Conservation (phyloP, 1,140 invertebrate genomes). For the Zaprionus lachaisei region DNA sequence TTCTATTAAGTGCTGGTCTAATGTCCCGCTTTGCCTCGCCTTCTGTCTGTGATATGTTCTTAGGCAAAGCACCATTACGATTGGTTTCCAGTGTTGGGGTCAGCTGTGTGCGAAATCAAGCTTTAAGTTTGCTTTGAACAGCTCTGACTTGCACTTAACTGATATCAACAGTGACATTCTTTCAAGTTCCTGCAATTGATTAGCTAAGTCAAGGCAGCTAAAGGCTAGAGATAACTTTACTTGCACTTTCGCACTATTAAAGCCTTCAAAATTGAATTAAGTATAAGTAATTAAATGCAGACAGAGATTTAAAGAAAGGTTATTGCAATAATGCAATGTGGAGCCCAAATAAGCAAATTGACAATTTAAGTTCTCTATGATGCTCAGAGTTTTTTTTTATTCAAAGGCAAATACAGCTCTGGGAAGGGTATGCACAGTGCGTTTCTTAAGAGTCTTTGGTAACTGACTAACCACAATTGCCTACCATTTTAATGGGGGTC, state of each 20-base stretch:
- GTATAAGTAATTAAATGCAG: no score
- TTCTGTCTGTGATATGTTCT: slow-evolving; percentile 60
- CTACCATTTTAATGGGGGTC: slow-evolving; percentile 60
- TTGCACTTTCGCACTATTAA: no score
- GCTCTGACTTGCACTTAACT: background rate
- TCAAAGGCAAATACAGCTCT: background rate
- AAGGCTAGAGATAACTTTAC: background rate
- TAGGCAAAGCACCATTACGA: slow-evolving; percentile 17
- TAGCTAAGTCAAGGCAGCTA: background rate
- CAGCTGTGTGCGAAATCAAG: slow-evolving; percentile 19
- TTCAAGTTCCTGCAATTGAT: background rate
- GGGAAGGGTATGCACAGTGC: background rate
- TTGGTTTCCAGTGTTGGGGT: slow-evolving; percentile 3
- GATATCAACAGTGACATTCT: background rate
- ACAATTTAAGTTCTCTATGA: no score
- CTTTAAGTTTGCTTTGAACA: background rate
- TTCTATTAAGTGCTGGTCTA: slow-evolving; percentile 56
- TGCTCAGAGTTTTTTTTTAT: background rate
- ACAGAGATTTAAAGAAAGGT: no score
- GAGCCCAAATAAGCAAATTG: no score
- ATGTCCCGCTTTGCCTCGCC: slow-evolving; percentile 56
- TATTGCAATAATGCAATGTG: no score
- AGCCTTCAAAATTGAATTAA: no score
- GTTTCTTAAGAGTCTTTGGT: background rate
- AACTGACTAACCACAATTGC: slow-evolving; percentile 36